Base-by-base conservation (phyloP, 2,888 invertebrate genomes). In the Notocelia uddmanniana region DNA sequence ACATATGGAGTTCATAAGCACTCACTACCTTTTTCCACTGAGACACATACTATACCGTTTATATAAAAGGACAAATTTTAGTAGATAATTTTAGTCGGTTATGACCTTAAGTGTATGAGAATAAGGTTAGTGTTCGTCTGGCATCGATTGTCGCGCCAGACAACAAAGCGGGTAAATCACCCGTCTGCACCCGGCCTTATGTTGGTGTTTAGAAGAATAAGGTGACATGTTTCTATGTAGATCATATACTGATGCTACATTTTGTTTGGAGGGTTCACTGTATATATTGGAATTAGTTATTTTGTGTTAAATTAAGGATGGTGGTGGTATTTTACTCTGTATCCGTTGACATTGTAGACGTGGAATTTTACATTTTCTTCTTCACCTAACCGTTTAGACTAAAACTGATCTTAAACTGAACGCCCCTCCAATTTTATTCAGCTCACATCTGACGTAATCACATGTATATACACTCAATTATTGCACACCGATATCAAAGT, bases 161-260 rank as follows among this genome's bases (percentile, higher is more conserved):
- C 85, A 86, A 85, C 85, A 85, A 86, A 85, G 76, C 77, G 76
- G 54, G 77, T 85, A 85, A 84, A 85, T 85, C 85, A 83, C 76
- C 75, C 77, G 85, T 62, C 69, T 69, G 62, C 26, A 55, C 54
- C 15, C 52, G 60, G 54, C 54, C 69, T 69, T 69, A 69, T 48
- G 21, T 41, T 23, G 13, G 15, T 15, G 41, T 15, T 26, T 18
- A 2, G 2, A 31, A 26, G 26, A 48, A 60, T 13, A 26, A 45
- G 23, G 45, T 11, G 10, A 23, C 23, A 45, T 18, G 62, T 10
- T 26, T 5, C 13, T 48, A 18, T 48, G 48, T 13, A 48, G 6
- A 18, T 48, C 0, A 9, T 48, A 18, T 48, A 18, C 6, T 13
- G 26, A 13, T 26, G 19, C 26, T 48, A n/a, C 59, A 13, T 59